Evolutionary conservation across 2,113 vertebrate species (phyloP).

Genomic region (Actenoides lindsayi): DNA sequence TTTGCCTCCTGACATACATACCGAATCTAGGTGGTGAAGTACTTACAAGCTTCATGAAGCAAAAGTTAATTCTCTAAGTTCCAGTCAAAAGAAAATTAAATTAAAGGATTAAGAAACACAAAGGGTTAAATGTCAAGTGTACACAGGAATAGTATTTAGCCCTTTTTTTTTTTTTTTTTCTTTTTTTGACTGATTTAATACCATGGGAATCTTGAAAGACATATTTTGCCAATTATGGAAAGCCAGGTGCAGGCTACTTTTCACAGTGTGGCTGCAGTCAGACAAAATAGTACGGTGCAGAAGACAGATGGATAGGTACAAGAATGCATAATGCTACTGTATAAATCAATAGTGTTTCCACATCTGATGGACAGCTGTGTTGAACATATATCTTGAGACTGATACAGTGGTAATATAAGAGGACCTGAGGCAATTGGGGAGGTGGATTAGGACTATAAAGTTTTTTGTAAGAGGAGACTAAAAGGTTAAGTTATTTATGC

Average conservation of each 20-base stretch:
- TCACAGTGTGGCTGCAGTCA: background rate
- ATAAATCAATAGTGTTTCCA: background rate
- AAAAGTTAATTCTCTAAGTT: background rate
- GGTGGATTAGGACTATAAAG: background rate
- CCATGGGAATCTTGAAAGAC: background rate
- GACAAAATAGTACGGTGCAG: background rate
- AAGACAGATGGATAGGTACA: background rate
- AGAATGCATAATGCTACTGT: background rate
- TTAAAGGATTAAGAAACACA: background rate
- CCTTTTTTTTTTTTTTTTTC: background rate
- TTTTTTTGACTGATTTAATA: background rate
- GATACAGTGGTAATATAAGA: background rate
- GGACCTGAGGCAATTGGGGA: background rate
- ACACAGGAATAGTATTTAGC: background rate
- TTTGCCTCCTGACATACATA: background rate
- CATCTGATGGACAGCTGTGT: background rate
- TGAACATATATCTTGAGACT: background rate
- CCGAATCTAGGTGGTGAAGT: background rate
- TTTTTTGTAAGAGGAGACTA: background rate
- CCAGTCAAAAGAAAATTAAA: background rate
- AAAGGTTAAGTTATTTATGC: background rate
- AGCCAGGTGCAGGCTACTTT: background rate
- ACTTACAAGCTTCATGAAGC: background rate
- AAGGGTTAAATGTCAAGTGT: background rate
- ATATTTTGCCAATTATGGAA: background rate